These are phyloP conservation scores for Lithosia quadra DNA, from an alignment of 2,888 invertebrate genomes.

Conservation along the genomic window DNA sequence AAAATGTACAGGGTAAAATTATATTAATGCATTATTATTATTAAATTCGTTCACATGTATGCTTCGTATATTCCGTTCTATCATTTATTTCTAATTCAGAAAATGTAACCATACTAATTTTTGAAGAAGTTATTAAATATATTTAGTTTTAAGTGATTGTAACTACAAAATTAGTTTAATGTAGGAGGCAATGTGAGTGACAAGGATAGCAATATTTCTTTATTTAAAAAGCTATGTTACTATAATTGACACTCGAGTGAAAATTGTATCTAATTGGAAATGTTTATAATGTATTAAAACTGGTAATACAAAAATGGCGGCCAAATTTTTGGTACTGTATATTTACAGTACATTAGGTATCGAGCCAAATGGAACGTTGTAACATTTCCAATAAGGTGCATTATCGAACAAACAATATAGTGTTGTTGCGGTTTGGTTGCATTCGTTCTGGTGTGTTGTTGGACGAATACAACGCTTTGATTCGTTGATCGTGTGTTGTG, in stretches of 20 bases:
- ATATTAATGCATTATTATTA: constrained; percentile 56
- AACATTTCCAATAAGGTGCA: constrained; percentile 38
- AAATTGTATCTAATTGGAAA: constrained; percentile 32
- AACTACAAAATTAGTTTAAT: constrained; percentile 41
- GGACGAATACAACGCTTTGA: constrained; percentile 47
- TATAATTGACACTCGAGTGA: constrained; percentile 35
- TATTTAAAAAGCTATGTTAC: constrained; percentile 21
- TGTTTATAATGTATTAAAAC: constrained; percentile 21
- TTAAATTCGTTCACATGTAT: constrained; percentile 45
- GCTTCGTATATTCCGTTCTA: constrained; percentile 47
- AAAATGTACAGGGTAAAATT: constrained; percentile 80
- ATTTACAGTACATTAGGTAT: not conserved
- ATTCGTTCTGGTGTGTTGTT: constrained; percentile 58
- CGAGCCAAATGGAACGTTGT: constrained; percentile 7
- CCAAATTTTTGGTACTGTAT: not conserved
- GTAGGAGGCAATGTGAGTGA: constrained; percentile 38
- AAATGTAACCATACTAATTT: constrained; percentile 45
- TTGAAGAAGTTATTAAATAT: constrained; percentile 43
- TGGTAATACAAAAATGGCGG: not conserved
- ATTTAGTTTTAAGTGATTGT: constrained; percentile 46
- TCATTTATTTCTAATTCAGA: constrained; percentile 32
- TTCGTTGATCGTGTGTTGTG: constrained; percentile 46
- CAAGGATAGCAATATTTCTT: constrained; percentile 37
- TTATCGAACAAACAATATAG: constrained; percentile 44
- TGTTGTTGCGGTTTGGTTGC: constrained; percentile 52